Evolutionary conservation across 2,797 vertebrate species (phyloP), one percentile per base, ranked within the genome.

Genomic region (Parauchenoglanis ngamensis): DNA sequence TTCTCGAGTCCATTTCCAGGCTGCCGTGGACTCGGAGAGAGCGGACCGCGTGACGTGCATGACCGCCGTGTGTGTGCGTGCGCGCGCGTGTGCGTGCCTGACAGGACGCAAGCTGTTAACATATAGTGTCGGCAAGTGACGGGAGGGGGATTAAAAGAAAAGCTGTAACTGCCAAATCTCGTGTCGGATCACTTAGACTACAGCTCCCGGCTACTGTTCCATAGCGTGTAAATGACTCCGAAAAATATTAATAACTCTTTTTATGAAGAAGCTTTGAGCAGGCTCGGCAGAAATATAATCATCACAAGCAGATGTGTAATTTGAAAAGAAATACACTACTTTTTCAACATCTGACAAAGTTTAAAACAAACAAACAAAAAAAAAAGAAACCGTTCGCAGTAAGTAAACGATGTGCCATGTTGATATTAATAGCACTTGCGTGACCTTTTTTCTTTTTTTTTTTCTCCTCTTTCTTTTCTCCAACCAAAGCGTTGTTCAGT

Each of bases 401-500:
- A 95, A 94, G 96, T 96, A 95, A 94, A 96, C 94, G 94, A 94
- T 95, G 97, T 99, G 98, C 97, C 98, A 98, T 98, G 97, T 96
- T 94, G 92, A 94, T 96, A 94, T 94, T 89, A 92, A 94, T 94
- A 94, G 95, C 97, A 96, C 96, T 97, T 97, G 96, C 96, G 96
- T 96, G 95, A 94, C 94, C 93, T 31, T 13, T 23, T 46, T 25
- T 25, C 25, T 67, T 13, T 21, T 15, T 25, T 25, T 46, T 1
- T 77, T 49, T 35, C 21, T 77, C 13, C 21, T 21, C 25, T 87
- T 61, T 73, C 4, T 85, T 97, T 97, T 95, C 85, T 97, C 96
- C 96, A 98, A 97, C 97, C 97, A 97, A 98, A 97, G 97, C 95
- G 92, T 95, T 96, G 96, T 96, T 96, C 92, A 91, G 92, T 95